Percentiles rank a stretch among this genome's conserved stretches.
These are phyloP conservation scores for Lepetodrilus schrolli DNA, from an alignment of 2,888 invertebrate genomes.

Conservation along the genomic window DNA sequence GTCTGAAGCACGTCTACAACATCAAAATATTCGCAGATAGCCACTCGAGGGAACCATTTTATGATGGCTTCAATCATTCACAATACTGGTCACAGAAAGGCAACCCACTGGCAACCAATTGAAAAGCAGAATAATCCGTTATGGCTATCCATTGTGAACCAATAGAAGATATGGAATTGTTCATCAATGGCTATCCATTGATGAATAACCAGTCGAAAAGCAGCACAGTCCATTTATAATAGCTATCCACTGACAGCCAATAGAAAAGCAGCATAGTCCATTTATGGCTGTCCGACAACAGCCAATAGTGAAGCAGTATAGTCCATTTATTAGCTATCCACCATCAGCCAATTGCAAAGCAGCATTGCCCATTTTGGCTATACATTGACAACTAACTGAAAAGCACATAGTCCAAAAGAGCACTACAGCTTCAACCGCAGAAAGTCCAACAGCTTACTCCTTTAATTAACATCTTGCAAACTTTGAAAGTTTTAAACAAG, in stretches of 20 bases:
- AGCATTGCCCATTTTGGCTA: too few species aligned
- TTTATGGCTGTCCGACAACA: not conserved
- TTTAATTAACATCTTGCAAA: not conserved
- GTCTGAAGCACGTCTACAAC: conserved; percentile 19
- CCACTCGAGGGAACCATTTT: not conserved
- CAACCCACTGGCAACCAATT: conserved; percentile 23
- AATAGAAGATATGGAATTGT: too few species aligned
- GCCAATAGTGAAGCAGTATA: too few species aligned
- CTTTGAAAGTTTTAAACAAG: not conserved
- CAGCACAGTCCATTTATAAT: not conserved
- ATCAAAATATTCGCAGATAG: not conserved
- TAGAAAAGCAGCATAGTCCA: not conserved
- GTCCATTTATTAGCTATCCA: too few species aligned
- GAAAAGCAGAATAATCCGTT: conserved; percentile 4
- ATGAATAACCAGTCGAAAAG: not conserved
- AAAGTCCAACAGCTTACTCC: not conserved
- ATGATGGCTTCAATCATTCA: conserved; percentile 3
- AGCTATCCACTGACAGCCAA: not conserved
- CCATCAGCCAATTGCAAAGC: too few species aligned
- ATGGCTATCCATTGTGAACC: conserved; percentile 5
- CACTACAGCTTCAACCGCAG: not conserved
- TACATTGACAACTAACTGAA: too few species aligned
- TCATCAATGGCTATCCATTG: too few species aligned
- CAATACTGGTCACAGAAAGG: conserved; percentile 25
- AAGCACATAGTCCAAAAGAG: too few species aligned